Base-by-base conservation (phyloP, 2,888 invertebrate genomes). In the Spialia ferax region DNA sequence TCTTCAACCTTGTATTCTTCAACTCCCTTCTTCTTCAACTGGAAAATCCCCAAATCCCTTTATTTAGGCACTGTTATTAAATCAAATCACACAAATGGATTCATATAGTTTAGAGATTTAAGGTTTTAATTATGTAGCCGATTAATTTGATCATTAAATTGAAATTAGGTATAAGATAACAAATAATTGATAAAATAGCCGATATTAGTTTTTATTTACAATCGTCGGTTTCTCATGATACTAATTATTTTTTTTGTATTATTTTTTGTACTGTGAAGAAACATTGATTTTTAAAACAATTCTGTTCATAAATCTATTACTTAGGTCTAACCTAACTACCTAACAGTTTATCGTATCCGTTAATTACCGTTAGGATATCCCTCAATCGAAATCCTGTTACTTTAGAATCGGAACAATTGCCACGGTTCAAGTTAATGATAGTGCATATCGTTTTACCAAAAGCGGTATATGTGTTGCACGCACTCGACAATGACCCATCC, bases 401-500 rank as follows among this genome's bases (percentile, higher is more conserved):
- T 65, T 52, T 52, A 60, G n/a, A 29, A 42, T 52, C 38, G 65
- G 29, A 26, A 54, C 60, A 66, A 59, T 66, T 54, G 60, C 48
- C 59, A 54, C 63, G 52, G 32, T 65, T 38, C 45, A 23, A 65
- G 57, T 68, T 68, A 70, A 70, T 68, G 68, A 55, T 55, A 67
- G 54, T 57, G 55, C 67, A 68, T 66, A 70, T 69, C 52, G 55
- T 66, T 71, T 73, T 71, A 60, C 66, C 69, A 69, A 70, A 68
- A 71, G 69, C 62, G 63, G 61, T 61, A 55, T 61, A n/a, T 67
- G 48, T 67, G 61, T 61, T 69, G 69, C 71, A 68, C 70, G 70
- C 71, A 70, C 74, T 79, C 80, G 83, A 73, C 69, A 69, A 80
- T 88, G 89, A 88, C 87, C 88, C 82, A 80, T 76, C 83, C 77